A percentile compares a stretch with the other conserved stretches of the same genome.
phyloP scores from a whole-genome alignment of 2,888 invertebrate species.

The Cordilura impudica region DNA sequence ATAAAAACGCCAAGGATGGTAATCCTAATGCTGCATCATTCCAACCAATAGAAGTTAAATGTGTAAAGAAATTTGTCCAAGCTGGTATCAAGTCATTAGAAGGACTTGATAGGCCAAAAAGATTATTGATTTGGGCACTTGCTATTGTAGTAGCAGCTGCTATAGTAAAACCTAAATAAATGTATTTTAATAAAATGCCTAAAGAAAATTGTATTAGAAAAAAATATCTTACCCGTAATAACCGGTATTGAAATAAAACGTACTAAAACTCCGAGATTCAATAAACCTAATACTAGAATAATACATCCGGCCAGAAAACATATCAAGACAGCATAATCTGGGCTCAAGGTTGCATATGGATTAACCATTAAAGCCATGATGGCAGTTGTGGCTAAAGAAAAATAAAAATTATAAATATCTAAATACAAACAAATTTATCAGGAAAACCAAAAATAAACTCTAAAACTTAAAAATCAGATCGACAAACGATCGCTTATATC shows the following conservation, averaged over 20 bases:
- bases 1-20: conserved; percentile 81
- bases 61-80: conserved; percentile 81
- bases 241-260: conserved; percentile 93
- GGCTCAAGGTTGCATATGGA: conserved; percentile 82
- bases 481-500: no score
- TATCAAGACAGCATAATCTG: conserved; percentile 85
- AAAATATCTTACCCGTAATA: conserved; percentile 80
- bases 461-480: no score
- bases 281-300: conserved; percentile 84
- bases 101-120: conserved; percentile 80
- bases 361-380: conserved; percentile 92
- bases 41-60: conserved; percentile 81
- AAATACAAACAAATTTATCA: no score
- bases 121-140: conserved; percentile 86
- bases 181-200: neutral
- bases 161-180: conserved; percentile 83
- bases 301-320: conserved; percentile 87
- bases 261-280: conserved; percentile 88
- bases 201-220: neutral
- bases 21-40: conserved; percentile 87
- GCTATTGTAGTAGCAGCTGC: conserved; percentile 92
- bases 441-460: no score
- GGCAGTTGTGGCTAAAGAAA: conserved; percentile 87
- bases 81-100: conserved; percentile 84
- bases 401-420: no score